Evolutionary conservation across 2,797 vertebrate genomes (phyloP), one percentile per base, ranked within the genome.

Genomic region (Aquila chrysaetos): DNA sequence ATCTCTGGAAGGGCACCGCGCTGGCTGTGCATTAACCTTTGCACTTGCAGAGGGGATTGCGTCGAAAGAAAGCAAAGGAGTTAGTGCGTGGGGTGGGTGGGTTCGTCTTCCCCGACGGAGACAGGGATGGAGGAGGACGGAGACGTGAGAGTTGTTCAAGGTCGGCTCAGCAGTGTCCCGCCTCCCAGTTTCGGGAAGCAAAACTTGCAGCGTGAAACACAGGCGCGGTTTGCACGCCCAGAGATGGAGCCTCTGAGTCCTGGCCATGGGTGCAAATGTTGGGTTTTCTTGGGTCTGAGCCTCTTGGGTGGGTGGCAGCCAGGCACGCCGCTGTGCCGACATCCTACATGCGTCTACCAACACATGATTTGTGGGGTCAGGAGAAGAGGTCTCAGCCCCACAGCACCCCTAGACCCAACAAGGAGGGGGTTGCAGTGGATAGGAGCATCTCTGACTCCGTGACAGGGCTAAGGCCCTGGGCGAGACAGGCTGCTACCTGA

Each of bases 171-270:
- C 68, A 13, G 24, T 0, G 31, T n/a, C 78, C 25, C 27, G 37
- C 57, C 17, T 86, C 53, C 11, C 0, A 0, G 8, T 53, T 90
- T 86, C 23, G 6, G 8, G 5, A 31, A 72, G 11, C 27, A 28
- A 35, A 84, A 53, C 28, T 54, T 30, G 35, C 28, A 33, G n/a
- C 0, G 0, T 6, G 41, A n/a, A 68, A 44, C 49, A 22, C 7
- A 15, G 41, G 15, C 6, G 11, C 7, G 10, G 43, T 18, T 84
- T 51, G 65, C 27, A 18, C 0, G 0, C 17, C 48, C 0, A 0
- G 44, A 22, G 61, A 20, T 7, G 7, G 67, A 43, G 43, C n/a
- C n/a, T 49, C 61, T 7, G 33, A 39, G 54, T 31, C 44, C 46
- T 4, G 49, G 28, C 33, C 13, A 2, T 23, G 43, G 2, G 7